A percentile compares a stretch with the other conserved stretches of the same genome.
These are phyloP conservation scores for Drosophila kambysellisi DNA, from an alignment of 2,888 invertebrate species.

Conservation along the genomic window DNA sequence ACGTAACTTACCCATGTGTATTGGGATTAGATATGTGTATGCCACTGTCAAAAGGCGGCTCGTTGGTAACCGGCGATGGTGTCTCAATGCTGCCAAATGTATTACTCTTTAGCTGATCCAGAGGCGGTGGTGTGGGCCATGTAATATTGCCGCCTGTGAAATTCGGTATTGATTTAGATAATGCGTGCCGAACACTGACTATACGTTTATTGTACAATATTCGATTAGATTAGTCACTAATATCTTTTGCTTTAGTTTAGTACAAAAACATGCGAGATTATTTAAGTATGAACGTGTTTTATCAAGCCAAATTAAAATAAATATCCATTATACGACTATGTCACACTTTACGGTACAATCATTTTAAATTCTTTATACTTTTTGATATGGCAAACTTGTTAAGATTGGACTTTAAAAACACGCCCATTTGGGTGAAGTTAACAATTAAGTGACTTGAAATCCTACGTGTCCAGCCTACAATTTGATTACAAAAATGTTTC, in stretches of 20 bases:
- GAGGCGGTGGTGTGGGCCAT: conserved; percentile 83
- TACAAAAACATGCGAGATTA: conserved; percentile 67
- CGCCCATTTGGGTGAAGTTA: conserved; percentile 24
- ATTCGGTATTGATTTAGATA: conserved; percentile 9
- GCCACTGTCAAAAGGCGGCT: conserved; percentile 80
- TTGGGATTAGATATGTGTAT: conserved; percentile 84
- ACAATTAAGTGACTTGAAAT: conserved; percentile 34
- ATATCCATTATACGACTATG: not conserved
- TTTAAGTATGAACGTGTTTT: conserved; percentile 28
- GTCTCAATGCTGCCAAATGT: conserved; percentile 84
- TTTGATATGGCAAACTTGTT: not conserved
- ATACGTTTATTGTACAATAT: conserved; percentile 55
- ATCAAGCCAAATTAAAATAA: conserved; percentile 13
- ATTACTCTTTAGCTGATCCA: conserved; percentile 84
- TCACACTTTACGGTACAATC: not conserved
- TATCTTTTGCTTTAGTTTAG: conserved; percentile 52
- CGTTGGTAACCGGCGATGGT: conserved; percentile 84
- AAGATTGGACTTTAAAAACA: conserved; percentile 9
- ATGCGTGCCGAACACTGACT: not conserved
- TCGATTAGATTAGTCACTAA: conserved; percentile 36
- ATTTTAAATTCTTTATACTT: not conserved
- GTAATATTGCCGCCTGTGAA: conserved; percentile 83
- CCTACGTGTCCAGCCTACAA: conserved; percentile 59
- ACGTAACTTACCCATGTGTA: conserved; percentile 82
- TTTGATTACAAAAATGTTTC: conserved; percentile 11